These are phyloP conservation scores for Drosophila borealis DNA, from an alignment of 2,888 invertebrate species.

Conservation along the genomic window DNA sequence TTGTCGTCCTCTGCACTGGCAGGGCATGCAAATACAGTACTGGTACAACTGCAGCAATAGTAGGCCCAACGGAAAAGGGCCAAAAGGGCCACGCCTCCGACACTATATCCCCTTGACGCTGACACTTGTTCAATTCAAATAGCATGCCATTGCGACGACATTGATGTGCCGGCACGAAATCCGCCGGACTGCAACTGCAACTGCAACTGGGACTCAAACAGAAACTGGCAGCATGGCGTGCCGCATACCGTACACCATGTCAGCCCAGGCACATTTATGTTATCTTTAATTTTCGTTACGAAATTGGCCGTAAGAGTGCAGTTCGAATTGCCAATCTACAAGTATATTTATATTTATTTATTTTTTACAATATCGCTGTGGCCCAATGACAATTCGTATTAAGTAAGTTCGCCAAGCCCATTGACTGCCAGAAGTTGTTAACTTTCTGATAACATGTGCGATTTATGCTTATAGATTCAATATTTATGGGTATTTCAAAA, in stretches of 20 bases:
- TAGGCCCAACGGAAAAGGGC: conserved; percentile 21
- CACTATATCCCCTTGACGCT: conserved; percentile 73
- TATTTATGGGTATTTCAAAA: not conserved
- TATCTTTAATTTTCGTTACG: conserved; percentile 79
- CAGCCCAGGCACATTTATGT: conserved; percentile 74
- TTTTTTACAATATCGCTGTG: conserved; percentile 29
- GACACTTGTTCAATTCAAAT: conserved; percentile 79
- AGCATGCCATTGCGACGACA: conserved; percentile 76
- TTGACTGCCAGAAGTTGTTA: conserved; percentile 30
- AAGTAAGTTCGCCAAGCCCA: conserved; percentile 6
- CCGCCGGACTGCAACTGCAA: conserved; percentile 34
- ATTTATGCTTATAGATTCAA: not conserved
- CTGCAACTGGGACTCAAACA: conserved; percentile 31
- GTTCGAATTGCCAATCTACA: conserved; percentile 72
- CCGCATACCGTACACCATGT: conserved; percentile 51
- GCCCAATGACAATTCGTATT: conserved; percentile 39
- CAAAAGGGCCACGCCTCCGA: conserved; percentile 28
- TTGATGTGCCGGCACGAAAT: conserved; percentile 80
- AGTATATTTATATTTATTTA: conserved; percentile 70
- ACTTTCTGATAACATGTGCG: not conserved
- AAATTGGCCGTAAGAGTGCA: conserved; percentile 78
- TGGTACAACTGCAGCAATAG: conserved; percentile 13
- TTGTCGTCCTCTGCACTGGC: conserved; percentile 50
- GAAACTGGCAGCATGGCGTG: conserved; percentile 27
- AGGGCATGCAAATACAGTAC: conserved; percentile 66